Base-by-base conservation (phyloP, 2,888 invertebrate genomes). In the Embidobia sp. region DNA sequence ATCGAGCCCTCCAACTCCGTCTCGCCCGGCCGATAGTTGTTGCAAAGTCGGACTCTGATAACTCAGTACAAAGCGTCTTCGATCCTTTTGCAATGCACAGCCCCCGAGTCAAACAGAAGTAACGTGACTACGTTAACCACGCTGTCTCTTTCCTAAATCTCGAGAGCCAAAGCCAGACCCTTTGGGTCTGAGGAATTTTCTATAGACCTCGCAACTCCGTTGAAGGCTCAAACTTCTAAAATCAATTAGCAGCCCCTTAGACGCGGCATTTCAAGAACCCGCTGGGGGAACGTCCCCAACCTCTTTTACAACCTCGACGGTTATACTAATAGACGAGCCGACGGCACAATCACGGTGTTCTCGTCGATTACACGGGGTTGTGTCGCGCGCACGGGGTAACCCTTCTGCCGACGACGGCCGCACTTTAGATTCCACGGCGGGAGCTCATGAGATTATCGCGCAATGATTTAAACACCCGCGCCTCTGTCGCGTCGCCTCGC, bases 191-290 rank as follows among this genome's bases (percentile, higher is more conserved):
- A 6, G 35, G 44, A 57, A 44, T 44, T 31, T 31, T 33, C 31
- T n/a, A 33, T 22, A 48, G 48, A 33, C 29, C 27, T 26, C 19
- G 27, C 19, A 57, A 31, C 53, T 10, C 57, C 35, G 33, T 40
- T 70, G 66, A 61, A 63, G 70, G 6, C 19, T 22, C 19, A 33
- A 87, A 88, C 87, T 88, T 88, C 83, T 84, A 86, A 88, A 88
- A 88, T 88, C 88, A 88, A 88, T 88, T 87, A 88, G 88, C 87
- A 88, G 84, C 84, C 86, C 85, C 86, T 85, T 79, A 82, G 85
- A 84, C 83, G 69, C 61, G n/a, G n/a, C n/a, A n/a, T n/a, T 79
- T 81, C 79, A 82, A 73, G 75, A 59, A 67, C 48, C 59, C 51
- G 69, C n/a, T n/a, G n/a, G n/a, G n/a, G n/a, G n/a, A n/a, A n/a